These are phyloP conservation scores for Tetramorium parvispinum DNA, from an alignment of 1,140 invertebrate genomes.

Conservation along the genomic window DNA sequence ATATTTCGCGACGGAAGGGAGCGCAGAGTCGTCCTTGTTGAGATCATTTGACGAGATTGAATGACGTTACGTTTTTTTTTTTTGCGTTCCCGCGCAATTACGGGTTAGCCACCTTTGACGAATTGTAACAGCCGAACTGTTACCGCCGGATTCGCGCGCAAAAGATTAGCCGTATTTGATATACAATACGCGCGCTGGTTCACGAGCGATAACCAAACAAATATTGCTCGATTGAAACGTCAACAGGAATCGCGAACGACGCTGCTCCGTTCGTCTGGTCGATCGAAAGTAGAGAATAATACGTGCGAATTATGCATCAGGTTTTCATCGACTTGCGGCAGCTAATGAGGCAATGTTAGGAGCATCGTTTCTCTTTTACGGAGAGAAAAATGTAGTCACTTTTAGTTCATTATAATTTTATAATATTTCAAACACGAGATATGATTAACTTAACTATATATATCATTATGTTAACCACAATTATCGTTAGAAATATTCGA, in stretches of 20 bases:
- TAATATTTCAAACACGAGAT: too few relatives aligned
- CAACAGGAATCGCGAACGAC: conserved; percentile 19
- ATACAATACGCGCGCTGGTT: neutral
- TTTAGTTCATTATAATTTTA: too few relatives aligned
- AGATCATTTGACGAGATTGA: neutral
- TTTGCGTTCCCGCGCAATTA: neutral
- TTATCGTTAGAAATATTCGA: too few relatives aligned
- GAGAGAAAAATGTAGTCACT: too few relatives aligned
- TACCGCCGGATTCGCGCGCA: neutral
- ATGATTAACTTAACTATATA: too few relatives aligned
- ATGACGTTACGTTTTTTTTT: too few relatives aligned
- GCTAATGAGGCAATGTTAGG: too few relatives aligned
- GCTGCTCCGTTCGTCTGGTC: neutral
- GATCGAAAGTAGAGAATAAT: neutral
- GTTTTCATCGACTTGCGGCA: neutral
- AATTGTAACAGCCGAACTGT: neutral
- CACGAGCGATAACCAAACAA: conserved; percentile 9
- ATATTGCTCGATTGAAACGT: conserved; percentile 15
- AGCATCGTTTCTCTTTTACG: too few relatives aligned
- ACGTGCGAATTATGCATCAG: neutral
- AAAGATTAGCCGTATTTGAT: neutral
- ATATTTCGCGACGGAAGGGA: neutral
- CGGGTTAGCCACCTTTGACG: too few relatives aligned
- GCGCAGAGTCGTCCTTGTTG: neutral
- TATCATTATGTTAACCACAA: too few relatives aligned